Evolutionary conservation across 2,113 vertebrate genomes (phyloP).

Genomic region (zebrafish (Danio rerio)): GRCz12tu NC_133197.1:30733501-30734000

Average conservation of each 20-base stretch:
- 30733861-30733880: slow-evolving; percentile 96
- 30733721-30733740: slow-evolving; percentile 93
- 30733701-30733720: slow-evolving; percentile 88
- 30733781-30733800: slow-evolving; percentile 94
- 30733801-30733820: slow-evolving; percentile 91
- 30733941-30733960: neutral
- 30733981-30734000: neutral
- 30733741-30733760: slow-evolving; percentile 88
- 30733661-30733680: neutral
- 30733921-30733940: slow-evolving; percentile 83
- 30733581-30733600: too few relatives aligned
- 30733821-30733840: slow-evolving; percentile 88
- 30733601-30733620: too few relatives aligned
- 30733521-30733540: too few relatives aligned
- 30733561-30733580: too few relatives aligned
- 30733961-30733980: neutral
- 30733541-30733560: too few relatives aligned
- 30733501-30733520: too few relatives aligned
- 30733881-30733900: slow-evolving; percentile 95
- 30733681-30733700: neutral
- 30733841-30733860: slow-evolving; percentile 92
- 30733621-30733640: too few relatives aligned
- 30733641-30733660: too few relatives aligned
- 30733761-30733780: slow-evolving; percentile 91
- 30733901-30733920: slow-evolving; percentile 91